phyloP scores from a whole-genome alignment of 2,888 invertebrate species.

The Pachymerium ferrugineum region DNA sequence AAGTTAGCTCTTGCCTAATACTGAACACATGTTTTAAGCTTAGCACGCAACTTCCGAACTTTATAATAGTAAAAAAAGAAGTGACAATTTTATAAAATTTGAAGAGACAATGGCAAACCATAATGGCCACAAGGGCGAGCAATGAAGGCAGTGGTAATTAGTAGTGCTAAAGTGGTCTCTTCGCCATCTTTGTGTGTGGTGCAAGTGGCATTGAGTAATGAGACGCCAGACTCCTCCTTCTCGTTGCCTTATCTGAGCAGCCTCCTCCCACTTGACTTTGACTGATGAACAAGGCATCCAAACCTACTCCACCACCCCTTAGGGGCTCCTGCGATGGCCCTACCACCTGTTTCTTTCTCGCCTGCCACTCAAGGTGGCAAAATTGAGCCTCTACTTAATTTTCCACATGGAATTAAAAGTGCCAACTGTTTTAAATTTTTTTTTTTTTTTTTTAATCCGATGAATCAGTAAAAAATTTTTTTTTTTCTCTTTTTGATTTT shows the following conservation, averaged over 20 bases:
- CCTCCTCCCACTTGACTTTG: constrained; percentile 27
- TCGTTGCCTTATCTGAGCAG: constrained; percentile 7
- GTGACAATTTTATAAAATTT: neutral
- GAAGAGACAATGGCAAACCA: neutral
- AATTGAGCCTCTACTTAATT: neutral
- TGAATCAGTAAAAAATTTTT: neutral
- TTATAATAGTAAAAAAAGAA: too few relatives aligned
- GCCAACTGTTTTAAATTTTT: neutral
- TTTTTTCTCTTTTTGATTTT: neutral
- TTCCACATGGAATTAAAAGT: neutral
- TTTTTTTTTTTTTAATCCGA: neutral
- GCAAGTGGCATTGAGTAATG: constrained; percentile 27
- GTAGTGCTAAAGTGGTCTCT: constrained; percentile 15
- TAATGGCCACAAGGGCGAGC: neutral
- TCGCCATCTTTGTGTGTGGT: constrained; percentile 25
- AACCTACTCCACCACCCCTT: neutral
- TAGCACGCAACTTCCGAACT: too few relatives aligned
- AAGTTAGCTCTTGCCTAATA: neutral
- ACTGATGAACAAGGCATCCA: constrained; percentile 15
- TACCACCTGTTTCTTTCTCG: constrained; percentile 4
- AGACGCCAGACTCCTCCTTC: constrained; percentile 20
- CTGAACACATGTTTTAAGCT: too few relatives aligned
- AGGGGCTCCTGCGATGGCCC: neutral
- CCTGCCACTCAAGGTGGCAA: neutral
- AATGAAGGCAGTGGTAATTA: neutral